phyloP scores from a whole-genome alignment of 2,888 invertebrate species.

The Lasioglossum vierecki region DNA sequence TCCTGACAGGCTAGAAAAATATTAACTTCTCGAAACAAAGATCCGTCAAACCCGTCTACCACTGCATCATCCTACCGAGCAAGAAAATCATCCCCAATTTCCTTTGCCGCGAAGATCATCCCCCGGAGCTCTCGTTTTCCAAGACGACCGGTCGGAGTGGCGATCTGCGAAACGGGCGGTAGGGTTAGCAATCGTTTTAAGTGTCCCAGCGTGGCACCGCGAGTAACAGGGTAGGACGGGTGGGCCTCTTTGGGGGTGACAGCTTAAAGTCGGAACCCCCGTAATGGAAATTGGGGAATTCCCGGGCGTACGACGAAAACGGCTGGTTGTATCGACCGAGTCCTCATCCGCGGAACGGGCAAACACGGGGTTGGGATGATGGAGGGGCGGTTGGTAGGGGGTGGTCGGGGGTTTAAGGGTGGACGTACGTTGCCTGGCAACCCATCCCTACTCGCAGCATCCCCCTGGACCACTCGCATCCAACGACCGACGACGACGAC shows the following conservation, averaged over 20 bases:
- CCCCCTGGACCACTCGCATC: slow-evolving; percentile 66
- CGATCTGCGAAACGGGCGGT: slow-evolving; percentile 22
- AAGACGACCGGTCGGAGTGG: neutral
- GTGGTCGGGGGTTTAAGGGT: slow-evolving; percentile 78
- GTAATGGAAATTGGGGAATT: slow-evolving; percentile 81
- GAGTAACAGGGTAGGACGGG: neutral
- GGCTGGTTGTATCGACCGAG: slow-evolving; percentile 79
- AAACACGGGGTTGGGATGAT: slow-evolving; percentile 44
- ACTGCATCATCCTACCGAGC: neutral
- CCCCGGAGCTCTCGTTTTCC: neutral
- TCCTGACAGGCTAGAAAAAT: neutral
- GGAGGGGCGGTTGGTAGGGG: slow-evolving; percentile 57
- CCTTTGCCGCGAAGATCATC: neutral
- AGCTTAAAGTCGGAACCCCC: slow-evolving; percentile 73
- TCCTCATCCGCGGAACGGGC: slow-evolving; percentile 57
- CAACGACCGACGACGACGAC: slow-evolving; percentile 31
- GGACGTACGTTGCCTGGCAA: slow-evolving; percentile 83
- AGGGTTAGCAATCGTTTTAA: slow-evolving; percentile 62
- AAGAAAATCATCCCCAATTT: neutral
- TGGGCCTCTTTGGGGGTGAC: slow-evolving; percentile 16
- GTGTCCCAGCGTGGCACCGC: slow-evolving; percentile 48
- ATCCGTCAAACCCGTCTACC: neutral
- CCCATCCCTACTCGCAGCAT: slow-evolving; percentile 76
- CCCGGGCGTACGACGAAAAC: slow-evolving; percentile 78
- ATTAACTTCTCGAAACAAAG: neutral